phyloP scores from a whole-genome alignment of 2,888 invertebrate genomes.

The Hymenopus coronatus region DNA sequence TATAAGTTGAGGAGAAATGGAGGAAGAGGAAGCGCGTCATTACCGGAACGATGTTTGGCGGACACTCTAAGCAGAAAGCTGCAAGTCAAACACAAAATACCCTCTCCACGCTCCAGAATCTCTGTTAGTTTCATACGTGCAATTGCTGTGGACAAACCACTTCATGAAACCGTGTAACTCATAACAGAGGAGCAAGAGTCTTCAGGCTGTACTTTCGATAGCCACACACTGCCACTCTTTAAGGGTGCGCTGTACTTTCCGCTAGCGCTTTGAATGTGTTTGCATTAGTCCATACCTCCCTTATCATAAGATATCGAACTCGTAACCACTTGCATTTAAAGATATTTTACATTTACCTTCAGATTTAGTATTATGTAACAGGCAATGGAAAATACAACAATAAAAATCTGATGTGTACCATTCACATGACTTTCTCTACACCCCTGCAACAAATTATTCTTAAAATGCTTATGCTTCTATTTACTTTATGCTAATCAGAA shows the following conservation, averaged over 20 bases:
- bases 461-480: too few relatives aligned
- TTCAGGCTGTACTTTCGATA: not conserved
- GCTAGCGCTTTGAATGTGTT: not conserved
- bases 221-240: not conserved
- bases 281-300: not conserved
- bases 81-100: not conserved
- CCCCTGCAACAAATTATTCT: too few relatives aligned
- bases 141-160: not conserved
- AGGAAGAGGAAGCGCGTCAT: not conserved
- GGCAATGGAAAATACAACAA: not conserved
- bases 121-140: not conserved
- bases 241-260: not conserved
- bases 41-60: not conserved
- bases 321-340: not conserved
- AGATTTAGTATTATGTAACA: not conserved
- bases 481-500: too few relatives aligned
- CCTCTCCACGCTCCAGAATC: not conserved
- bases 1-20: not conserved
- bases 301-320: not conserved
- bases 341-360: not conserved
- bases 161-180: not conserved
- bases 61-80: not conserved
- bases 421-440: too few relatives aligned
- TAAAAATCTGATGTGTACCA: too few relatives aligned
- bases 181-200: not conserved